Evolutionary conservation across 2,113 vertebrate species (phyloP).

Genomic region (Poicephalus meyeri): DNA sequence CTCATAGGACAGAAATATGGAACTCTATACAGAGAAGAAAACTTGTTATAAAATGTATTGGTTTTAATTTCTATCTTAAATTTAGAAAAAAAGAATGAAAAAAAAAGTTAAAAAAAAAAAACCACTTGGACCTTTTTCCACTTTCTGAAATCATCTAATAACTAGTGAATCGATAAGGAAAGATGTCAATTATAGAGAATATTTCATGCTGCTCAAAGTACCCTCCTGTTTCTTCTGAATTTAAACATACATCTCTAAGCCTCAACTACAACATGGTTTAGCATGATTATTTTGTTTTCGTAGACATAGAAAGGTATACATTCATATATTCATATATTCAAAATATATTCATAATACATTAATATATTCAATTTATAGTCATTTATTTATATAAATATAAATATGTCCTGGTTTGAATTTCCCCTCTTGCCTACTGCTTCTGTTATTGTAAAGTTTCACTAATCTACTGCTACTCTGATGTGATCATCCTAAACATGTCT

Average conservation of each 20-base stretch:
- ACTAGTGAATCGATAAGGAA: background rate
- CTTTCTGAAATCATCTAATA: background rate
- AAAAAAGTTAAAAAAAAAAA: background rate
- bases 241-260: background rate
- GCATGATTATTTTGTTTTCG: background rate
- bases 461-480: background rate
- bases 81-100: background rate
- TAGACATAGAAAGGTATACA: background rate
- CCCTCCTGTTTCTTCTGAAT: background rate
- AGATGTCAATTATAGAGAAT: background rate
- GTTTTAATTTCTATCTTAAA: background rate
- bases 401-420: background rate
- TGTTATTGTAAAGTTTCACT: background rate
- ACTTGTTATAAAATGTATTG: background rate
- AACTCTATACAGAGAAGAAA: background rate
- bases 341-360: no score
- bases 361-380: no score
- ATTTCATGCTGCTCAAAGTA: accelerated
- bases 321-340: no score
- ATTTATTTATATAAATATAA: background rate
- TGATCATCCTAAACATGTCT: background rate
- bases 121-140: background rate
- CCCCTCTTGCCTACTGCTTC: background rate
- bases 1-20: background rate
- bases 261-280: background rate